Evolutionary conservation across 2,113 vertebrate species (phyloP).

Genomic region (Anseranas semipalmata): DNA sequence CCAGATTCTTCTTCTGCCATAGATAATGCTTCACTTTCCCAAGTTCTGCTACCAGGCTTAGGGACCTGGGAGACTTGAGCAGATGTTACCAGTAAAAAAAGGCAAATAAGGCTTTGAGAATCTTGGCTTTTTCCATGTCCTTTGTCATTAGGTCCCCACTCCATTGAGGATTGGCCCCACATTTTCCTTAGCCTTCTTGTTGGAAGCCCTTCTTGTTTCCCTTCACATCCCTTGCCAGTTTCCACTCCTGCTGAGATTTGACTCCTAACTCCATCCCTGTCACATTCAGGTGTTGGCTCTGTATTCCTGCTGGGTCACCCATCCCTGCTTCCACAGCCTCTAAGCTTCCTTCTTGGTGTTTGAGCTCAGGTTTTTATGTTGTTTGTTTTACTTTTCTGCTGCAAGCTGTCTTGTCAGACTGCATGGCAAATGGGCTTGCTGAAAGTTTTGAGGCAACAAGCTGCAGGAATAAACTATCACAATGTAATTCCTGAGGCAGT

Average conservation of each 20-base stretch:
- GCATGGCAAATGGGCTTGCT: not conserved
- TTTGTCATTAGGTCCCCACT: not conserved
- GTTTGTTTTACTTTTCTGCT: not conserved
- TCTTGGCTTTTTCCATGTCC: not conserved
- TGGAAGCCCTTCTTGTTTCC: not conserved
- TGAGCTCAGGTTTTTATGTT: not conserved
- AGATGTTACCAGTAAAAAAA: not conserved
- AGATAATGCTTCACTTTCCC: not conserved
- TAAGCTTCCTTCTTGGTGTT: not conserved
- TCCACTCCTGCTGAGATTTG: not conserved
- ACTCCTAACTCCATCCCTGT: not conserved
- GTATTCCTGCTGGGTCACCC: not conserved
- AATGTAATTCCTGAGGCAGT: not conserved
- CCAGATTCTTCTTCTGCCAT: not conserved
- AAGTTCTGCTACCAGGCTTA: not conserved
- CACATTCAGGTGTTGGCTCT: accelerated
- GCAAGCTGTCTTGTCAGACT: not conserved
- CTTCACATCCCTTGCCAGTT: not conserved
- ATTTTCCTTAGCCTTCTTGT: not conserved
- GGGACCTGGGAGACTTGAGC: not conserved
- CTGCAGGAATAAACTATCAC: not conserved
- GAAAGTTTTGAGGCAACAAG: not conserved
- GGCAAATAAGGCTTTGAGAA: not conserved
- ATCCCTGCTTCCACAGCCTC: not conserved
- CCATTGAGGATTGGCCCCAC: not conserved